These are phyloP conservation scores for Aporrectodea caliginosa DNA, from an alignment of 1,140 invertebrate species.

Conservation along the genomic window DNA sequence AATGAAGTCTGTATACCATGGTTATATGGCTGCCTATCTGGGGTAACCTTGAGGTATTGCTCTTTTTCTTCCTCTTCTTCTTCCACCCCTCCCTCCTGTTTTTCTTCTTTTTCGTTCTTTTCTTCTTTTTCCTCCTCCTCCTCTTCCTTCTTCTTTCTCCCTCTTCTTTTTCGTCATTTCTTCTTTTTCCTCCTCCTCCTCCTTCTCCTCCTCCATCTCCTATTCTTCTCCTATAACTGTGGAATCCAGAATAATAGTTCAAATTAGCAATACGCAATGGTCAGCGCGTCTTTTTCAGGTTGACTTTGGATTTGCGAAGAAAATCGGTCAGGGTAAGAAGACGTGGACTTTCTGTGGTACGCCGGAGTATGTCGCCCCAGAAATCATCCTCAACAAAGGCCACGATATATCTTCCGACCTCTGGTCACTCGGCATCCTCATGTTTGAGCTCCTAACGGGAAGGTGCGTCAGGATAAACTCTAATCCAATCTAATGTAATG, in stretches of 20 bases:
- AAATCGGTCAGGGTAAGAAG: slow-evolving; percentile 77
- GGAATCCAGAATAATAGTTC: neutral
- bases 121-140: neutral
- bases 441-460: slow-evolving; percentile 86
- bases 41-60: too few relatives aligned
- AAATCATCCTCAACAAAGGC: slow-evolving; percentile 86
- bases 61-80: too few relatives aligned
- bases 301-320: slow-evolving; percentile 98
- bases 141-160: neutral
- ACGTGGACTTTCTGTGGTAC: slow-evolving; percentile 97
- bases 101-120: neutral
- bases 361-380: slow-evolving; percentile 83
- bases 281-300: slow-evolving; percentile 62
- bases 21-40: too few relatives aligned
- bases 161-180: neutral
- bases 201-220: neutral
- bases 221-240: neutral
- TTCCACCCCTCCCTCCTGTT: neutral
- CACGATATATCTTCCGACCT: slow-evolving; percentile 90
- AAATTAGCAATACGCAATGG: neutral
- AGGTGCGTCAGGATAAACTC: slow-evolving; percentile 44
- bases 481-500: neutral
- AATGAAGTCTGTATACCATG: too few relatives aligned
- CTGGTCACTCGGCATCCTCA: slow-evolving; percentile 89
- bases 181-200: neutral